These are phyloP conservation scores for Zosterops pallidus DNA, from an alignment of 2,113 vertebrate genomes.

Conservation along the genomic window DNA sequence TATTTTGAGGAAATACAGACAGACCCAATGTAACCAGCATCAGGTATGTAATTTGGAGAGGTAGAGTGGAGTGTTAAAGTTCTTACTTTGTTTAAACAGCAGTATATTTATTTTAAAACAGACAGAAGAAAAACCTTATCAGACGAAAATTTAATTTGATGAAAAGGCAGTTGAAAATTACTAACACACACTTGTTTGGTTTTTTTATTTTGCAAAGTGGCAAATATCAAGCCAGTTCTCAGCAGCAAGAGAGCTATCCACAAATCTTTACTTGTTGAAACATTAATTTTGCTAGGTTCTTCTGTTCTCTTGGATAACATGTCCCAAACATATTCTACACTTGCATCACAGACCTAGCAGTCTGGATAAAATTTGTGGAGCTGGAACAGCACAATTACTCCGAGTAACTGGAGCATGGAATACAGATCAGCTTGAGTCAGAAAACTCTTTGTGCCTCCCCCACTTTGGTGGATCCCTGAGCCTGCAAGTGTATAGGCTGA, in stretches of 20 bases:
- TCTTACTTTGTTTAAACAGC: not conserved
- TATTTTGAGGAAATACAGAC: not conserved
- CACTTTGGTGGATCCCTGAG: slow-evolving; percentile 20
- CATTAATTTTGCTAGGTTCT: not conserved
- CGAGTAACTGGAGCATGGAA: slow-evolving; percentile 39
- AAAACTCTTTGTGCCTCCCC: slow-evolving; percentile 57
- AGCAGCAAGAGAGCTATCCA: not conserved
- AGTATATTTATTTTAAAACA: not conserved
- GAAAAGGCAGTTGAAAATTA: not conserved
- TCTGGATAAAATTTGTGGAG: not conserved
- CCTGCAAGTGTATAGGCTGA: slow-evolving; percentile 38
- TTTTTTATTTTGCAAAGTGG: not conserved
- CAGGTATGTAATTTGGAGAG: not conserved
- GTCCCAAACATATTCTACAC: not conserved
- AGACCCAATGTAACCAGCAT: not conserved
- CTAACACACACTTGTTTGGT: not conserved
- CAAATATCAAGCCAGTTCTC: not conserved
- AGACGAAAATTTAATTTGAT: not conserved
- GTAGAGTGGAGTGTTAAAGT: not conserved
- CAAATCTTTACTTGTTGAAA: not conserved
- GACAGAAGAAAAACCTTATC: not conserved
- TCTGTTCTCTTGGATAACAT: not conserved
- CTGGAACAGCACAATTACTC: slow-evolving; percentile 18
- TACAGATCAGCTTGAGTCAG: slow-evolving; percentile 47
- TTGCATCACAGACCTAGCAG: not conserved